A percentile compares a stretch with the other conserved stretches of the same genome.
Conservation (phyloP, 2,888 invertebrate genomes). For the Arrhopalites spinosus region DNA sequence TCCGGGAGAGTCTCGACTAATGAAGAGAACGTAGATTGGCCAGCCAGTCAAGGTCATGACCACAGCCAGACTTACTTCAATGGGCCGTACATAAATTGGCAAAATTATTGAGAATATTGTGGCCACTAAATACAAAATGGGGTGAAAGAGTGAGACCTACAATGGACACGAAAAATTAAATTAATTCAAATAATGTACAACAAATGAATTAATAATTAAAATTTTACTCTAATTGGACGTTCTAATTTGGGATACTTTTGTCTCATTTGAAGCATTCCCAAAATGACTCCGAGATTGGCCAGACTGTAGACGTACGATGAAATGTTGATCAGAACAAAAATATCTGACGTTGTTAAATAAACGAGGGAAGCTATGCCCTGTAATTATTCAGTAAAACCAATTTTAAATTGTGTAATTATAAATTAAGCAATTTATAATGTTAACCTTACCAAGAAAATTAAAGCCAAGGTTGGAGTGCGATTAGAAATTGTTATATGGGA, state of each 20-base stretch:
- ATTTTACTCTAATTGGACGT: slow-evolving; percentile 78
- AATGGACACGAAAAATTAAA: not conserved
- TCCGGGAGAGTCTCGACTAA: slow-evolving; percentile 58
- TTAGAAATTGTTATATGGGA: slow-evolving; percentile 77
- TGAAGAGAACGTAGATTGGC: slow-evolving; percentile 77
- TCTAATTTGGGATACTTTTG: slow-evolving; percentile 77
- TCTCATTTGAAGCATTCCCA: slow-evolving; percentile 81
- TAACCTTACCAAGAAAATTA: slow-evolving; percentile 77
- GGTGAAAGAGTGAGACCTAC: slow-evolving; percentile 71
- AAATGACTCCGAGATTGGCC: slow-evolving; percentile 84
- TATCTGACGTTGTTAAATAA: slow-evolving; percentile 80
- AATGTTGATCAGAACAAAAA: slow-evolving; percentile 86
- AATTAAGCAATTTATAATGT: not conserved
- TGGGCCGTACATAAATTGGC: slow-evolving; percentile 77
- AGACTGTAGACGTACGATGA: slow-evolving; percentile 90
- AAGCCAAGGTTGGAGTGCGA: slow-evolving; percentile 78
- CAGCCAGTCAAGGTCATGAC: slow-evolving; percentile 81
- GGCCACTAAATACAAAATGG: slow-evolving; percentile 74
- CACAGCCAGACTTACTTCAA: slow-evolving; percentile 77
- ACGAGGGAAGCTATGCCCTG: slow-evolving; percentile 79
- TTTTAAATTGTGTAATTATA: not conserved
- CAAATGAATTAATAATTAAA: not conserved
- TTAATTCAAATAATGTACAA: slow-evolving; percentile 61
- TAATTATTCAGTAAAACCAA: slow-evolving; percentile 57
- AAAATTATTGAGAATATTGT: slow-evolving; percentile 77